phyloP scores from a whole-genome alignment of 2,113 vertebrate species.

The Butorides virescens region DNA sequence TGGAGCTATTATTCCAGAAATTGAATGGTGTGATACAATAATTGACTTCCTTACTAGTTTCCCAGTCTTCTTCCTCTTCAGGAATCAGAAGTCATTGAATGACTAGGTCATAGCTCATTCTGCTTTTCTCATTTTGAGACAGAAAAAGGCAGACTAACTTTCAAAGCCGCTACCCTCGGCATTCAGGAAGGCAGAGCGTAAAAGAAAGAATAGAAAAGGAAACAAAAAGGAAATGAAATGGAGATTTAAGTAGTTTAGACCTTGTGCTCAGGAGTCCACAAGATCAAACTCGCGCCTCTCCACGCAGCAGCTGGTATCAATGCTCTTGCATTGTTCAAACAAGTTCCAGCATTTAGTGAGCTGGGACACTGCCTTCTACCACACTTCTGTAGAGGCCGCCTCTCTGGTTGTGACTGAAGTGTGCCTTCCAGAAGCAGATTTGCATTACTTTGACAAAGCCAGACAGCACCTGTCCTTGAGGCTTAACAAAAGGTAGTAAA shows the following conservation, averaged over 20 bases:
- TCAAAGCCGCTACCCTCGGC: background rate
- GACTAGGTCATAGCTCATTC: background rate
- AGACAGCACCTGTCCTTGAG: background rate
- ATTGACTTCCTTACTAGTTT: constrained; percentile 6
- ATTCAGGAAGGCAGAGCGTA: background rate
- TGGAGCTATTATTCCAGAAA: constrained; percentile 16
- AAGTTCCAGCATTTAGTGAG: constrained; percentile 20
- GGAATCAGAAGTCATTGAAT: background rate
- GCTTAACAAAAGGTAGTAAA: background rate
- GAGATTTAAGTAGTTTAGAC: constrained; percentile 23
- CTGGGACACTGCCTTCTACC: background rate
- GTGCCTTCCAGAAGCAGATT: background rate
- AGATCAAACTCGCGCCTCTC: background rate
- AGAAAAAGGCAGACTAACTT: constrained; percentile 16
- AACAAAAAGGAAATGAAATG: constrained; percentile 30
- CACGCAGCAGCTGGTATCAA: background rate
- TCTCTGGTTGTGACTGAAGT: background rate
- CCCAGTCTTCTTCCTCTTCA: background rate
- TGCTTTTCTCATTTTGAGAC: constrained; percentile 3
- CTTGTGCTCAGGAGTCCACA: background rate
- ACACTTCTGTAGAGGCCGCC: background rate
- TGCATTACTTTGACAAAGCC: background rate
- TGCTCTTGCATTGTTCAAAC: background rate
- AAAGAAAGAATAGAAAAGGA: constrained; percentile 32
- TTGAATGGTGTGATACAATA: background rate